Evolutionary conservation across 2,888 invertebrate species (phyloP).

Genomic region (Cephus sareptanus): DNA sequence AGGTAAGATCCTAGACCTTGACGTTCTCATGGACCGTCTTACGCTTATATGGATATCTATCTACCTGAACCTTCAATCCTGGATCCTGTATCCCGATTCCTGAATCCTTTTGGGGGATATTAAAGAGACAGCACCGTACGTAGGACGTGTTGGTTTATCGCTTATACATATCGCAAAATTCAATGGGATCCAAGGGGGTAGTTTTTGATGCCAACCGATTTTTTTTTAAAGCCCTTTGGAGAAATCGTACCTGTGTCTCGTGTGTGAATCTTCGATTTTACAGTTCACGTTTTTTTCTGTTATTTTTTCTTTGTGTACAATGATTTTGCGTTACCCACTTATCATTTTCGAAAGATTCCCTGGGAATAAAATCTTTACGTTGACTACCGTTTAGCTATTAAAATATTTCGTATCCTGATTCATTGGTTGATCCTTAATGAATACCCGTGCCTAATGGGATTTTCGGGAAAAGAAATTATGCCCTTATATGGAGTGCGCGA

Average conservation of each 20-base stretch:
- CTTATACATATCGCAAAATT: slow-evolving; percentile 23
- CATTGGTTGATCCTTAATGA: background rate
- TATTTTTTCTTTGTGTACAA: slow-evolving; percentile 13
- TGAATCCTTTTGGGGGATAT: background rate
- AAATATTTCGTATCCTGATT: background rate
- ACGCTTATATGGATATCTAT: slow-evolving; percentile 14
- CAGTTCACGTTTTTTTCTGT: slow-evolving; percentile 1
- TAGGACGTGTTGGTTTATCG: slow-evolving; percentile 39
- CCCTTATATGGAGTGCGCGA: background rate
- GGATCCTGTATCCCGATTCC: background rate
- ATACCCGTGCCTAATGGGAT: background rate
- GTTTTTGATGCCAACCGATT: slow-evolving; percentile 33
- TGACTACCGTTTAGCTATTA: background rate
- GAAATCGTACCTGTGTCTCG: background rate
- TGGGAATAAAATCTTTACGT: background rate
- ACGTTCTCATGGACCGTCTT: slow-evolving; percentile 53
- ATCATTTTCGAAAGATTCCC: background rate
- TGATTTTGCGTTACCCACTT: background rate
- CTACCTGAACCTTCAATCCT: slow-evolving; percentile 4
- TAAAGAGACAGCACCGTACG: background rate
- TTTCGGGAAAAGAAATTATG: background rate
- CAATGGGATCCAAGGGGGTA: slow-evolving; percentile 21
- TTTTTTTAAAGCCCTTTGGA: slow-evolving; percentile 10
- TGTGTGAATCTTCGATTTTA: background rate
- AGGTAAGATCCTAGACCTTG: slow-evolving; percentile 48